Evolutionary conservation across 2,888 invertebrate species (phyloP).

Genomic region (Papilio gigon): DNA sequence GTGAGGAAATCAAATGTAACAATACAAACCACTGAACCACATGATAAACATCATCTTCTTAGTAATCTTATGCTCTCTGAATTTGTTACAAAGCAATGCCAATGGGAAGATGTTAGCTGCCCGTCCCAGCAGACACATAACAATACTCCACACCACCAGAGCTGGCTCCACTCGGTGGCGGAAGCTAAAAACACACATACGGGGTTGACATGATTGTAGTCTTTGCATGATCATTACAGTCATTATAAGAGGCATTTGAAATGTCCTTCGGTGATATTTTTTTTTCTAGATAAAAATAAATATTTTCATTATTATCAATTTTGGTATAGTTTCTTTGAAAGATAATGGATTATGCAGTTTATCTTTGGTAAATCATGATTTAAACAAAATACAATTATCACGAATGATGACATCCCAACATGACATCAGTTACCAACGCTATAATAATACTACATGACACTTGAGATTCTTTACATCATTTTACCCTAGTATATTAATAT

Average conservation of each 20-base stretch:
- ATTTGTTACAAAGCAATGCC: conserved; percentile 95
- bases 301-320: background rate
- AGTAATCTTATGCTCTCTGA: conserved; percentile 98
- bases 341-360: background rate
- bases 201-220: background rate
- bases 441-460: background rate
- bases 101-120: conserved; percentile 98
- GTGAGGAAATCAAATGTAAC: no score
- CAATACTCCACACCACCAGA: conserved; percentile 96
- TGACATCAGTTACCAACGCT: background rate
- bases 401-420: no score
- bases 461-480: background rate
- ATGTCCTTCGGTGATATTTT: no score
- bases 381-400: background rate
- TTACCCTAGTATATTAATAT: background rate
- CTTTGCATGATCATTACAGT: no score
- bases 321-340: background rate
- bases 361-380: no score
- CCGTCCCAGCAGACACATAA: conserved; percentile 94
- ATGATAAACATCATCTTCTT: conserved; percentile 99
- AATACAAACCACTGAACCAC: conserved; percentile 95
- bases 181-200: conserved; percentile 87
- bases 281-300: background rate
- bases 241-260: no score
- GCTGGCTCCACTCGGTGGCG: conserved; percentile 95